phyloP scores from a whole-genome alignment of 2,797 vertebrate species.

The Silurus aristotelis region DNA sequence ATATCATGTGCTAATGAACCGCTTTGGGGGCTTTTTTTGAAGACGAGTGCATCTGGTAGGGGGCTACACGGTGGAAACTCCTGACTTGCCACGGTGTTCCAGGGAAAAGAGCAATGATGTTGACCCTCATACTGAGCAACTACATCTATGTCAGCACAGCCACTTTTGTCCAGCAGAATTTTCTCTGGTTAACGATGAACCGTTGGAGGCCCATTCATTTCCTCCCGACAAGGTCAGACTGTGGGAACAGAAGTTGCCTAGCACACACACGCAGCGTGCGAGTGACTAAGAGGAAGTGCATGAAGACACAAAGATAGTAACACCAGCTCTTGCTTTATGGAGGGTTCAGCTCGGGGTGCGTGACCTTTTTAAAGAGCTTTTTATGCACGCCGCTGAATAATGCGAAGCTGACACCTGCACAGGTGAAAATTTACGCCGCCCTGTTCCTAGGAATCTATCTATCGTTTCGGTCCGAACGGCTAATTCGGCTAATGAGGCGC shows the following conservation, averaged over 20 bases:
- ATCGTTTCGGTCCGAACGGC: not conserved
- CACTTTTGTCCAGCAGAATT: constrained; percentile 74
- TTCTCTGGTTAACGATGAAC: constrained; percentile 83
- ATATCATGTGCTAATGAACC: constrained; percentile 42
- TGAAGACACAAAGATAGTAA: constrained; percentile 29
- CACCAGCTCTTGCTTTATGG: constrained; percentile 27
- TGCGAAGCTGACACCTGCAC: not conserved
- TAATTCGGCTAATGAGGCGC: not conserved
- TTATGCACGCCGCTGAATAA: constrained; percentile 37
- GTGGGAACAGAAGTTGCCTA: constrained; percentile 74
- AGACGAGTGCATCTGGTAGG: constrained; percentile 31
- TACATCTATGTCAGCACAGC: constrained; percentile 81
- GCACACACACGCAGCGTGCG: constrained; percentile 68
- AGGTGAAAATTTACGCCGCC: not conserved
- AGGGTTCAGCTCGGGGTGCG: not conserved
- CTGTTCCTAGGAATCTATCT: not conserved
- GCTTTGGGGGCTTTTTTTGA: not conserved
- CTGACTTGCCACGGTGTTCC: constrained; percentile 67
- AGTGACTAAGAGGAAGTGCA: constrained; percentile 36
- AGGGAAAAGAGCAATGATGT: constrained; percentile 82
- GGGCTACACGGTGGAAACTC: constrained; percentile 54
- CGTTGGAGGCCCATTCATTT: constrained; percentile 84
- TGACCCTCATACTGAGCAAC: constrained; percentile 80
- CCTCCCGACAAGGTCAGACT: constrained; percentile 82
- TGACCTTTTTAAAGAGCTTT: constrained; percentile 19